These are phyloP conservation scores for Cryptoleucopteryx plumbea DNA, from an alignment of 2,113 vertebrate species.

Conservation along the genomic window DNA sequence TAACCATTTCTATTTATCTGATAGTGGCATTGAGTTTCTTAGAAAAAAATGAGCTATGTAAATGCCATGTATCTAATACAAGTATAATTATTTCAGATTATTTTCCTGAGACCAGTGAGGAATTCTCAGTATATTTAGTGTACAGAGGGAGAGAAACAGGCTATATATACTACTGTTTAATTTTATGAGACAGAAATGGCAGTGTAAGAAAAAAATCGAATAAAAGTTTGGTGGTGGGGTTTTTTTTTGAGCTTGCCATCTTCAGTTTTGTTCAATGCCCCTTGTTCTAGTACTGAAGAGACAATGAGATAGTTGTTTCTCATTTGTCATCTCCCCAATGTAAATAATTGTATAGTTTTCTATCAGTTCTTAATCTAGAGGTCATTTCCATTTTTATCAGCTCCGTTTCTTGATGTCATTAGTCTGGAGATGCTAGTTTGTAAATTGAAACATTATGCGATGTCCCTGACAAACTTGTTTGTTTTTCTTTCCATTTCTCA, in stretches of 20 bases:
- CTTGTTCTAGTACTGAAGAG: neutral
- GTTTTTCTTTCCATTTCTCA: neutral
- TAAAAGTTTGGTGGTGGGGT: accelerated
- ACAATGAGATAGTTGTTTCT: neutral
- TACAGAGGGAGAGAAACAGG: neutral
- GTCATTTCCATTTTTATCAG: neutral
- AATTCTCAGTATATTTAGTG: neutral
- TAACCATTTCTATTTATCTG: neutral
- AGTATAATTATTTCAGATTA: neutral
- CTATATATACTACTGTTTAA: neutral
- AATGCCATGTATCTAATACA: neutral
- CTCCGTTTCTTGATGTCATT: neutral
- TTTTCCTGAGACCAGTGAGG: neutral
- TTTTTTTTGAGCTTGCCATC: neutral
- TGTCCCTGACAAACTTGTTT: neutral
- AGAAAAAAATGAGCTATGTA: neutral
- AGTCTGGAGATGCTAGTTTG: neutral
- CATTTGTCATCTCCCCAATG: neutral
- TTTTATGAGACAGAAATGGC: neutral
- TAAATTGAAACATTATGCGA: neutral
- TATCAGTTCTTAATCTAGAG: neutral
- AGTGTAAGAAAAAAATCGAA: neutral
- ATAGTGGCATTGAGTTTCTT: neutral
- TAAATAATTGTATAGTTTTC: neutral
- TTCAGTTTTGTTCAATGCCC: neutral